These are phyloP conservation scores for Callopanchax toddi DNA, from an alignment of 2,113 vertebrate genomes.

Conservation along the genomic window DNA sequence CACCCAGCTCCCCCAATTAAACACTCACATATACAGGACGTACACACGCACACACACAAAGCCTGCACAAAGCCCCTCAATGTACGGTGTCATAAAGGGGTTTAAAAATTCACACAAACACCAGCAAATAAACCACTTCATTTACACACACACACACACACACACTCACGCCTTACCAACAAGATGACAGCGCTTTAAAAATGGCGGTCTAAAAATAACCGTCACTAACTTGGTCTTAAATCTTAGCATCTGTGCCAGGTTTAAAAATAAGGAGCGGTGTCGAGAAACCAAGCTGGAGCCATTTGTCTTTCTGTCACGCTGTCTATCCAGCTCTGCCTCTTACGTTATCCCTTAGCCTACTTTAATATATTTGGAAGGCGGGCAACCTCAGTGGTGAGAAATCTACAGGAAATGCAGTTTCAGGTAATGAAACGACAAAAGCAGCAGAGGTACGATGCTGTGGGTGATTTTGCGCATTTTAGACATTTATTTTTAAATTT, in stretches of 20 bases:
- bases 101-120: slow-evolving; percentile 23
- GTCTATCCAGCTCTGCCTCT: slow-evolving; percentile 61
- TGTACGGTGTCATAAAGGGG: not conserved
- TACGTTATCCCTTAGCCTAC: slow-evolving; percentile 60
- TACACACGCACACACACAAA: slow-evolving; percentile 30
- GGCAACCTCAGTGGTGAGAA: slow-evolving; percentile 30
- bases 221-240: slow-evolving; percentile 85
- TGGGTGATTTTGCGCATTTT: not conserved
- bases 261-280: slow-evolving; percentile 85
- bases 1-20: slow-evolving; percentile 59
- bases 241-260: slow-evolving; percentile 83
- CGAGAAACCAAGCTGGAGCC: slow-evolving; percentile 73
- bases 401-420: slow-evolving; percentile 26
- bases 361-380: slow-evolving; percentile 59
- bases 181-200: slow-evolving; percentile 76
- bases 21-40: slow-evolving; percentile 19
- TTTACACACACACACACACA: slow-evolving; percentile 5
- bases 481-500: not conserved
- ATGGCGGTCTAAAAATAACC: slow-evolving; percentile 87
- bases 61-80: slow-evolving; percentile 20
- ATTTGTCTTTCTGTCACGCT: slow-evolving; percentile 80
- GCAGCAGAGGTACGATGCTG: not conserved
- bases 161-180: slow-evolving; percentile 56
- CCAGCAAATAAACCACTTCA: slow-evolving; percentile 5
- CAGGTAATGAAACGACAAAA: slow-evolving; percentile 12